phyloP scores from a whole-genome alignment of 2,113 vertebrate genomes.

The Ceyx margarethae region DNA sequence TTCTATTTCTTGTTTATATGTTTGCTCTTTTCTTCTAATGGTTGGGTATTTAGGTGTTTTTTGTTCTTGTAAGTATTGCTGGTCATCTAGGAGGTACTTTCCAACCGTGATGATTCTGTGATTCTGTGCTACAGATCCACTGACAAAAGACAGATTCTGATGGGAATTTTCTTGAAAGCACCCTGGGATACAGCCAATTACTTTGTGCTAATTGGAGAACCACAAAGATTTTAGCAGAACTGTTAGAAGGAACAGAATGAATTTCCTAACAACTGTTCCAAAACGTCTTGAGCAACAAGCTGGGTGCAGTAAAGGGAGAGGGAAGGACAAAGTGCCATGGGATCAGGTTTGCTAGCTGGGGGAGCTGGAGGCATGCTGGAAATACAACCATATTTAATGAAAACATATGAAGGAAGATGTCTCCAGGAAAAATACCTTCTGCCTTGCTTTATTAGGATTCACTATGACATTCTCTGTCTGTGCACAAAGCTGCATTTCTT shows the following conservation, averaged over 20 bases:
- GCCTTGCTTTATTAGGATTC: background rate
- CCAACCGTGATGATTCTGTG: too few relatives aligned
- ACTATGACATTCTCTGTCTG: background rate
- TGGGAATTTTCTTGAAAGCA: background rate
- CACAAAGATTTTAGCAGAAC: background rate
- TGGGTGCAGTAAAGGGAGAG: background rate
- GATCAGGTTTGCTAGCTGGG: background rate
- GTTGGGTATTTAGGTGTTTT: too few relatives aligned
- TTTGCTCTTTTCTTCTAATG: too few relatives aligned
- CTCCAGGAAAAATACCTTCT: background rate
- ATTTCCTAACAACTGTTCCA: background rate
- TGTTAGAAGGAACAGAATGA: background rate
- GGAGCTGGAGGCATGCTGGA: background rate
- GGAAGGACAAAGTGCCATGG: background rate
- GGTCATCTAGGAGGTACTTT: too few relatives aligned
- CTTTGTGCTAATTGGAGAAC: rapidly evolving
- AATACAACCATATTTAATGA: background rate
- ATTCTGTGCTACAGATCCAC: background rate
- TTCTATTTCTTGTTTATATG: too few relatives aligned
- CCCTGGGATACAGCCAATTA: background rate
- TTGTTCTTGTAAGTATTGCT: too few relatives aligned
- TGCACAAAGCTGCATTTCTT: background rate
- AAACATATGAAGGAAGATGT: background rate
- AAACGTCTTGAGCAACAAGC: background rate
- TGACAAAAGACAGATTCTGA: rapidly evolving